A percentile compares a stretch with the other conserved stretches of the same genome.
Conservation (phyloP, 2,113 vertebrate genomes). For the Scolopax mira region DNA sequence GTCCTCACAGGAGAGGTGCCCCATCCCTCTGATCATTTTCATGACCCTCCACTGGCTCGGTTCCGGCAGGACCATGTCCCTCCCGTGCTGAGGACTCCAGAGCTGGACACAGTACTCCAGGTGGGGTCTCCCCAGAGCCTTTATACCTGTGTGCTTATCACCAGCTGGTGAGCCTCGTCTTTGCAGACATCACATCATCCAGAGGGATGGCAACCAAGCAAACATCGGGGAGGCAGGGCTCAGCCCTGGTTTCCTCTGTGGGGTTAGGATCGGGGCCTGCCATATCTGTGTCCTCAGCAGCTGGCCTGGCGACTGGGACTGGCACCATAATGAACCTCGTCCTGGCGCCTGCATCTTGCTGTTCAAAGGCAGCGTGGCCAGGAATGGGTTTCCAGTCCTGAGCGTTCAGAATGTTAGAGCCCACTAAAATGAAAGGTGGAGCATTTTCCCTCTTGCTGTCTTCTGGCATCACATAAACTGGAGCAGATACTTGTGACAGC, state of each 20-base stretch:
- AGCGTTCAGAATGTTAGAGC: constrained; percentile 44
- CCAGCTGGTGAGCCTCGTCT: constrained; percentile 39
- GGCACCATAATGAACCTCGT: constrained; percentile 32
- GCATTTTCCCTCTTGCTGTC: constrained; percentile 23
- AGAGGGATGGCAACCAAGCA: constrained; percentile 63
- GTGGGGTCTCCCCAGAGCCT: not conserved
- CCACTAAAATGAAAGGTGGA: constrained; percentile 66
- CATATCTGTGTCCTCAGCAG: constrained; percentile 3
- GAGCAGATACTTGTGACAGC: constrained; percentile 48
- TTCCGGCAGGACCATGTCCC: too few species aligned
- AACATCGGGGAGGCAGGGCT: not conserved
- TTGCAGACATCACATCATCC: constrained; percentile 21
- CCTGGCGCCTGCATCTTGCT: not conserved
- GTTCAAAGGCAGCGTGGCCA: constrained; percentile 15
- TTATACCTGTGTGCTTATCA: not conserved
- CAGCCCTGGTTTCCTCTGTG: constrained; percentile 19
- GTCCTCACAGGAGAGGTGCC: too few species aligned
- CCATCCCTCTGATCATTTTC: too few species aligned
- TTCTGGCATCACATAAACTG: constrained; percentile 53
- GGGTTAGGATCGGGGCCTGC: not conserved
- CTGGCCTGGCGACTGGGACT: constrained; percentile 51
- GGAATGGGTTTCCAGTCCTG: constrained; percentile 50
- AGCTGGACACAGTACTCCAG: too few species aligned
- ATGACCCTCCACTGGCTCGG: too few species aligned
- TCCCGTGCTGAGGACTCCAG: too few species aligned